These are phyloP conservation scores for Netelia virgata DNA, from an alignment of 2,888 invertebrate genomes.

Conservation along the genomic window DNA sequence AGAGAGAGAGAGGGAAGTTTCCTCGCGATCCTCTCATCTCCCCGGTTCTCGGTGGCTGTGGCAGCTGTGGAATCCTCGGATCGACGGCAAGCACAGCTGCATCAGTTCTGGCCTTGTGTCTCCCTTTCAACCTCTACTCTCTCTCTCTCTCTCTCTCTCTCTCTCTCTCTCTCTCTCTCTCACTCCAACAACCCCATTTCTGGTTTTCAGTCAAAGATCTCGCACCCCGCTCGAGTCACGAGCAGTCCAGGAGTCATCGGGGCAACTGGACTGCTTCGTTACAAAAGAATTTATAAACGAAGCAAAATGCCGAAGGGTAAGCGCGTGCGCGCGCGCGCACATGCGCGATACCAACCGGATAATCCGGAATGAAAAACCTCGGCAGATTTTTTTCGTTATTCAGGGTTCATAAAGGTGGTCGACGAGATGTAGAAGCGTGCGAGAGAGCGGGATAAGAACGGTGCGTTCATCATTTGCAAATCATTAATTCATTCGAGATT, in stretches of 20 bases:
- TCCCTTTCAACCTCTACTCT: constrained; percentile 45
- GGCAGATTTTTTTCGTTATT: background rate
- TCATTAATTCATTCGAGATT: constrained; percentile 38
- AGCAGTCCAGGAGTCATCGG: constrained; percentile 3
- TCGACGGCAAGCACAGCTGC: constrained; percentile 64
- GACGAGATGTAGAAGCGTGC: constrained; percentile 35
- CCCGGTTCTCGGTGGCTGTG: constrained; percentile 47
- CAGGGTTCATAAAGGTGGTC: constrained; percentile 6
- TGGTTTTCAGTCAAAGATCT: background rate
- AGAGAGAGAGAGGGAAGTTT: background rate
- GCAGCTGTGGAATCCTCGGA: constrained; percentile 70
- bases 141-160: background rate
- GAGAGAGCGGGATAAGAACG: constrained; percentile 1
- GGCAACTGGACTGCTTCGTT: constrained; percentile 1
- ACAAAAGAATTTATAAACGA: background rate
- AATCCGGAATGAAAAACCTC: background rate
- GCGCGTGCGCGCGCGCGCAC: background rate
- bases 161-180: constrained; percentile 8
- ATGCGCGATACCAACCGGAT: background rate
- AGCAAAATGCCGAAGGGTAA: background rate
- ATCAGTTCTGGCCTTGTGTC: constrained; percentile 60
- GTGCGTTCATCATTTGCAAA: constrained; percentile 35
- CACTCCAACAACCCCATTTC: constrained; percentile 22
- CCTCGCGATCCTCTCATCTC: constrained; percentile 38
- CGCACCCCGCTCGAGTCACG: background rate